Conservation (phyloP, 2,888 invertebrate genomes). For the Brenthis daphne region DNA sequence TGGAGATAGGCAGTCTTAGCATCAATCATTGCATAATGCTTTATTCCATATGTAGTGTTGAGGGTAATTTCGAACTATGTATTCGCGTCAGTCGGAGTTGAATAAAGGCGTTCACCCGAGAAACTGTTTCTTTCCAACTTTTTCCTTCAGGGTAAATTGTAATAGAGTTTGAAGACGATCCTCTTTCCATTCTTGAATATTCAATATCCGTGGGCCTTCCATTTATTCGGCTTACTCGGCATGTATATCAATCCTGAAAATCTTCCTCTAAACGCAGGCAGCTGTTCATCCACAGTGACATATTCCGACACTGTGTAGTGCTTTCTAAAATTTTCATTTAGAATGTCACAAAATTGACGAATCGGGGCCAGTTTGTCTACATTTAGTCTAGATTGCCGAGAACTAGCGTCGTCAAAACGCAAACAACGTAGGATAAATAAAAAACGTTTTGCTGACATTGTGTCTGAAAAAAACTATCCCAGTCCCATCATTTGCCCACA, state of each 20-base stretch:
- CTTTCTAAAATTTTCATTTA: conserved; percentile 32
- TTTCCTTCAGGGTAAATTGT: too few relatives aligned
- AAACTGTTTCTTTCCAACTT: too few relatives aligned
- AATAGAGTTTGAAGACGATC: too few relatives aligned
- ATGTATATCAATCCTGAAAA: conserved; percentile 36
- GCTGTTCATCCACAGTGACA: conserved; percentile 26
- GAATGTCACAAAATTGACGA: conserved; percentile 28
- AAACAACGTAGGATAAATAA: conserved; percentile 35
- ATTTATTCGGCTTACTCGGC: conserved; percentile 34
- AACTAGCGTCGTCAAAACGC: conserved; percentile 28
- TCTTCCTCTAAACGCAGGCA: conserved; percentile 34
- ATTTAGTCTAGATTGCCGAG: conserved; percentile 30
- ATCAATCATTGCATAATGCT: conserved; percentile 24
- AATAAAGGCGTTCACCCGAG: too few relatives aligned
- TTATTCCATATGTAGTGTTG: conserved; percentile 27
- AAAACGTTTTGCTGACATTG: conserved; percentile 24
- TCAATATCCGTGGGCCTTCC: too few relatives aligned
- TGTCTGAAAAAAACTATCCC: conserved; percentile 38
- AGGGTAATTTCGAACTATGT: too few relatives aligned
- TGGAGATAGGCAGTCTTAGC: conserved; percentile 17
- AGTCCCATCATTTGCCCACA: conserved; percentile 43
- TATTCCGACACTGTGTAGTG: conserved; percentile 21
- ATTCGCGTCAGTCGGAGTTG: too few relatives aligned
- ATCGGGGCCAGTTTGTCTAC: conserved; percentile 38
- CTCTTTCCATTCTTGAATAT: too few relatives aligned